Conservation (phyloP, 23 tunicate species). For the Trididemnum clinides region DNA sequence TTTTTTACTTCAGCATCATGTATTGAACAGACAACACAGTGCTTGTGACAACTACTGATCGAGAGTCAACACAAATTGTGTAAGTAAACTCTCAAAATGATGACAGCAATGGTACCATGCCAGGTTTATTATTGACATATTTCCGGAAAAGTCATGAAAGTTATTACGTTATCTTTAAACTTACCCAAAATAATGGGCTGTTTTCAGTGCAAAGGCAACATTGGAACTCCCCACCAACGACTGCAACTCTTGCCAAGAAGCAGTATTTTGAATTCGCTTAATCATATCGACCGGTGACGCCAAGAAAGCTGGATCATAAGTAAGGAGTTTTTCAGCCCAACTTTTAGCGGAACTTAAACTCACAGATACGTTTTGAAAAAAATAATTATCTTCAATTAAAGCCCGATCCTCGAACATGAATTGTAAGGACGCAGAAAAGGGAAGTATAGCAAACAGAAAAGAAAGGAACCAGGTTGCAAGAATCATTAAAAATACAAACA, state of each 20-base stretch:
- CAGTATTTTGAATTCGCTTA: neutral
- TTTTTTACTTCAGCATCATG: no score
- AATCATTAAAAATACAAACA: neutral
- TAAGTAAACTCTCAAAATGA: no score
- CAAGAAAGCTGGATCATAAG: neutral
- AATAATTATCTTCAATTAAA: conserved; percentile 2
- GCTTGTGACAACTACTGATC: no score
- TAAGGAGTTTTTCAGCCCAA: conserved; percentile 22
- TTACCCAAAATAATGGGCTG: neutral
- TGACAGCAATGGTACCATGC: no score
- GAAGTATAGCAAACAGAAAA: conserved; percentile 22
- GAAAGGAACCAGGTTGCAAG: conserved; percentile 11
- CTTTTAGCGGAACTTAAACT: conserved; percentile 16
- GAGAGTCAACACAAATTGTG: no score
- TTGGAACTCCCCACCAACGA: neutral
- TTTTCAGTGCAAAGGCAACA: neutral
- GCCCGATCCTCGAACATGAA: conserved; percentile 16
- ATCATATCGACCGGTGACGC: neutral
- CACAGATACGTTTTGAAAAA: conserved; percentile 24
- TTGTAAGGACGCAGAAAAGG: conserved; percentile 15
- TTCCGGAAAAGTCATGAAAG: no score
- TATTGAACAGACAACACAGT: no score
- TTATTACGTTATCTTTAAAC: no score
- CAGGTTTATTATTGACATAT: no score
- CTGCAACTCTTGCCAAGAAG: conserved; percentile 10